Conservation (phyloP, 1,140 invertebrate species). For the Pogonomyrmex barbatus region DNA sequence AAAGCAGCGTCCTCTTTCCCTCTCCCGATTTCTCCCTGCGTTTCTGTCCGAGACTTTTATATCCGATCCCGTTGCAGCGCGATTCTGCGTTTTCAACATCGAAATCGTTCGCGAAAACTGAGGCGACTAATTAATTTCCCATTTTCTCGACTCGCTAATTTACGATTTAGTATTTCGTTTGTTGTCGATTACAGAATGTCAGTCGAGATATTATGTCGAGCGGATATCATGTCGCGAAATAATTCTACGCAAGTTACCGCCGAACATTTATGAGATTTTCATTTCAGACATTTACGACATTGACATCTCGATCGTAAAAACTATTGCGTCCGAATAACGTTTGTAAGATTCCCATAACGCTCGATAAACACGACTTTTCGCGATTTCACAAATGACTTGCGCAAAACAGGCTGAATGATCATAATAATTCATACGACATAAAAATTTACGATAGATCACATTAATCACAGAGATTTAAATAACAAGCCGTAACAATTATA, state of each 20-base stretch:
- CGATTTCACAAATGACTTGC: not conserved
- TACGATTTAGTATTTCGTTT: not conserved
- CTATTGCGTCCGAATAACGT: not conserved
- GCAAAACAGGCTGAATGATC: not conserved
- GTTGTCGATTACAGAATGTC: not conserved
- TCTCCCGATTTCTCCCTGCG: not conserved
- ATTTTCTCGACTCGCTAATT: not conserved
- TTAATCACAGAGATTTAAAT: not conserved
- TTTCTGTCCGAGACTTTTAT: constrained; percentile 12
- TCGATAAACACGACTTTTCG: not conserved
- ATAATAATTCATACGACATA: not conserved
- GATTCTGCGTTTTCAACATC: not conserved
- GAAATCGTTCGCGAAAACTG: constrained; percentile 39
- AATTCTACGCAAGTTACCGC: constrained; percentile 23
- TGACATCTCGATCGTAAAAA: constrained; percentile 25
- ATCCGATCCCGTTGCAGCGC: not conserved
- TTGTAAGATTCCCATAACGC: not conserved
- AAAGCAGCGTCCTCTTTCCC: constrained; percentile 32
- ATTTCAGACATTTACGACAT: constrained; percentile 22
- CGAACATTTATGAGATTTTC: constrained; percentile 28
- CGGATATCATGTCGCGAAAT: constrained; percentile 17
- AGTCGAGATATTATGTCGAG: constrained; percentile 9
- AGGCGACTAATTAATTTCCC: not conserved
- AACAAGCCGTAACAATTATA: constrained; percentile 21
- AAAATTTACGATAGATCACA: constrained; percentile 3